phyloP scores from a whole-genome alignment of 2,797 vertebrate genomes.

The Phrynocephalus forsythii region DNA sequence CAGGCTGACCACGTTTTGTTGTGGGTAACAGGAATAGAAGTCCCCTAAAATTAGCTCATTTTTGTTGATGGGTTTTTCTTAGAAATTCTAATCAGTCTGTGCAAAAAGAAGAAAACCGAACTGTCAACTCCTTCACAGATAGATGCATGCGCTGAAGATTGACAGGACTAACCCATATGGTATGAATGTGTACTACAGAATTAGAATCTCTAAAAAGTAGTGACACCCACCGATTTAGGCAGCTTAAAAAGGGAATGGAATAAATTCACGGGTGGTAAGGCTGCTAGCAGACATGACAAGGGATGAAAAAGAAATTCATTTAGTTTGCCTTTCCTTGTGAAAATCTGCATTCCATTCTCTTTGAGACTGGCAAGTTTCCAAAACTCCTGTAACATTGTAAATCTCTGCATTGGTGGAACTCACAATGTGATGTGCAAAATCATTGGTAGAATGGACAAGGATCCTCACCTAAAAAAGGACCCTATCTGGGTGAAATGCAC shows the following conservation, averaged over 20 bases:
- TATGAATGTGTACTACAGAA: not conserved
- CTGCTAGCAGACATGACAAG: too few species aligned
- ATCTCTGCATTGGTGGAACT: too few species aligned
- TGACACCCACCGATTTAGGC: not conserved
- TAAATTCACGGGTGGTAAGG: not conserved
- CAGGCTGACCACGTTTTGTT: not conserved
- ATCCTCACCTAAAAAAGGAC: too few species aligned
- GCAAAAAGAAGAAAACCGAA: not conserved
- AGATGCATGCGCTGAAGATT: not conserved
- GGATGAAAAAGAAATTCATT: too few species aligned
- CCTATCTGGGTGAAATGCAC: too few species aligned
- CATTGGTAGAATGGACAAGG: too few species aligned
- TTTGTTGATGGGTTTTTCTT: not conserved
- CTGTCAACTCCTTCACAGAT: not conserved
- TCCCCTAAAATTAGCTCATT: not conserved
- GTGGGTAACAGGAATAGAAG: not conserved
- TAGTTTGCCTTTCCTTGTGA: too few species aligned
- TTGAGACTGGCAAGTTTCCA: too few species aligned
- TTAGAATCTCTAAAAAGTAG: not conserved
- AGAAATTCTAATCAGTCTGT: not conserved
- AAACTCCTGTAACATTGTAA: too few species aligned
- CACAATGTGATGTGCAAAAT: too few species aligned
- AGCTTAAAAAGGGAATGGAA: not conserved
- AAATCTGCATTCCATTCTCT: too few species aligned
- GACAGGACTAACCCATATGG: not conserved